Percentiles rank a stretch among this genome's conserved stretches.
These are phyloP conservation scores for Pararge aegeria DNA, from an alignment of 1,140 invertebrate genomes.

Conservation along the genomic window DNA sequence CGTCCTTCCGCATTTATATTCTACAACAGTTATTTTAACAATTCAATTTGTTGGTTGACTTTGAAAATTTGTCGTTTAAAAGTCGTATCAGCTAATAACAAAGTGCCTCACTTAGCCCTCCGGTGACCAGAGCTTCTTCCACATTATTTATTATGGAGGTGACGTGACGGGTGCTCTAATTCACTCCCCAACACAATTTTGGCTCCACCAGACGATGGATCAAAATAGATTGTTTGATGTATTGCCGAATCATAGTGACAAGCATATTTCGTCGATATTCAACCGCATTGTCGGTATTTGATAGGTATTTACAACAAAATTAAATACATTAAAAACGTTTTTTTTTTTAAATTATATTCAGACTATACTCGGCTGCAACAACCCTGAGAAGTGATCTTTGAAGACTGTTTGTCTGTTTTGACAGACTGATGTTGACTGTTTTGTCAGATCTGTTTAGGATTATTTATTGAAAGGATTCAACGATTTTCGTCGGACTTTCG, in stretches of 20 bases:
- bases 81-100: not conserved
- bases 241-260: constrained; percentile 20
- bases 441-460: too few species aligned
- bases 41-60: too few species aligned
- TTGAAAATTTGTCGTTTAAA: not conserved
- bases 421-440: too few species aligned
- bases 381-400: too few species aligned
- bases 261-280: constrained; percentile 1
- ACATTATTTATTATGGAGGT: constrained; percentile 30
- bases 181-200: constrained; percentile 30
- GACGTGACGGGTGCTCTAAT: constrained; percentile 32
- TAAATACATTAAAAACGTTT: not conserved
- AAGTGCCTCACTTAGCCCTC: not conserved
- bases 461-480: too few species aligned
- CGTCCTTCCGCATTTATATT: too few species aligned
- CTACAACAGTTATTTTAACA: too few species aligned
- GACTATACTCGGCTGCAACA: too few species aligned
- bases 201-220: constrained; percentile 24
- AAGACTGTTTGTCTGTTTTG: too few species aligned
- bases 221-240: constrained; percentile 31
- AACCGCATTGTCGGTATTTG: not conserved
- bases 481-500: too few species aligned
- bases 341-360: not conserved
- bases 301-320: not conserved
- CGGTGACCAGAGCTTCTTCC: constrained; percentile 24